Conservation (phyloP, 2,797 vertebrate genomes). For the Prunella strophiata region DNA sequence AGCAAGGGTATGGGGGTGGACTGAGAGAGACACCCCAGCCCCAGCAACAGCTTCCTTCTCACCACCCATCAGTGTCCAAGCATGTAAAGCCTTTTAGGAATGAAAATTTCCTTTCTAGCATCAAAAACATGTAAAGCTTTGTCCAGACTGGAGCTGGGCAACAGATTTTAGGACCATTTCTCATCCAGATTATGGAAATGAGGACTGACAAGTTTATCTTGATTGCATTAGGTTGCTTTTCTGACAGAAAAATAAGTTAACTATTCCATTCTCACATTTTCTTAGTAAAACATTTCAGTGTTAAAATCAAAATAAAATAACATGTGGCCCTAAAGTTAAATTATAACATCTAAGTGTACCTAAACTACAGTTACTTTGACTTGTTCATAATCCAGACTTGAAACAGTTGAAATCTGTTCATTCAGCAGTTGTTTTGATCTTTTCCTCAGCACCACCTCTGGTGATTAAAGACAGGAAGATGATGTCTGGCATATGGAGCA, state of each 20-base stretch:
- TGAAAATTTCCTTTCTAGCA: neutral
- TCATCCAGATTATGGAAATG: neutral
- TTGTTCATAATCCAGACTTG: neutral
- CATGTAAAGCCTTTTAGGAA: neutral
- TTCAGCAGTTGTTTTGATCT: neutral
- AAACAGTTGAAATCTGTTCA: neutral
- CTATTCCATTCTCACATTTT: neutral
- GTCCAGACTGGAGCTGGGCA: neutral
- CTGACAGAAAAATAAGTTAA: neutral
- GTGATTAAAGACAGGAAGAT: neutral
- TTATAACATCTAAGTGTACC: neutral
- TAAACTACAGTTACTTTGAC: neutral
- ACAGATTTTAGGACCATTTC: neutral
- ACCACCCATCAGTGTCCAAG: neutral
- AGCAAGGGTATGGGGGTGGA: neutral
- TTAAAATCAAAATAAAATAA: neutral
- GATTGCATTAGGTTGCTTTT: neutral
- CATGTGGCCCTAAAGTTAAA: neutral
- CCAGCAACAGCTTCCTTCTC: neutral
- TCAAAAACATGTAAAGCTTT: fast-evolving
- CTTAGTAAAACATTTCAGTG: neutral
- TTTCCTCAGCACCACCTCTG: neutral
- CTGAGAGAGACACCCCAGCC: neutral
- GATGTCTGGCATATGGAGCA: neutral
- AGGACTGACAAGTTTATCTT: neutral